Evolutionary conservation across 2,888 invertebrate genomes (phyloP), one percentile per base, ranked within the genome.

Genomic region (Thymelicus sylvestris): DNA sequence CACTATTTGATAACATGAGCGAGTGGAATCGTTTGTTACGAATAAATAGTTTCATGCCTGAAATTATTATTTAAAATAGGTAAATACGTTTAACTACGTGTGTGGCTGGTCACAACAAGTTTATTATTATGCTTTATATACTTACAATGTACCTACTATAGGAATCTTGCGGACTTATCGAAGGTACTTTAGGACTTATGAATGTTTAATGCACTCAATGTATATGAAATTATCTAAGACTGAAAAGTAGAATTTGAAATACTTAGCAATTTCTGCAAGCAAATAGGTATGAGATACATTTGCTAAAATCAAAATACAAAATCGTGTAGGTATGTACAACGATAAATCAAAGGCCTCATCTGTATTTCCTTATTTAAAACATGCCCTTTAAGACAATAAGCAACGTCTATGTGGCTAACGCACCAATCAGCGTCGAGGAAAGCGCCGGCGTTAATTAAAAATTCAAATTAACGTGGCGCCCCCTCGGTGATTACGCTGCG

Each of bases 401-500:
- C 82, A 86, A 84, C 87, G 85, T 86, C 83, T 82, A 86, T 86
- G 86, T 88, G 87, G 81, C 79, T 74, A 74, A 70, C 65, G 71
- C 78, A 84, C 93, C 93, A 93, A 93, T 93, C 78, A 75, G 80
- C 83, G 84, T 71, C 76, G 80, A 73, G 80, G 78, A 74, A 76
- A 78, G 78, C 78, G 76, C 76, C 78, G 77, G 76, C 74, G 73
- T 80, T 92, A 93, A 93, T 93, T 93, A 93, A 93, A 93, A 93
- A 91, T 93, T 92, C 86, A 93, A 93, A 93, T 93, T 90, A 91
- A 86, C 84, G 75, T 83, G 80, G 82, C 87, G 86, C 86, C 93
- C 93, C 91, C 91, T 80, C 84, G 91, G 91, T 88, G 90, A 92
- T 91, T 90, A 91, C 89, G 65, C 76, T 80, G 90, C 89, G 90